Percentiles rank a stretch among this genome's conserved stretches.
phyloP scores from a whole-genome alignment of 2,797 vertebrate species.

The Sitta carolinensis region DNA sequence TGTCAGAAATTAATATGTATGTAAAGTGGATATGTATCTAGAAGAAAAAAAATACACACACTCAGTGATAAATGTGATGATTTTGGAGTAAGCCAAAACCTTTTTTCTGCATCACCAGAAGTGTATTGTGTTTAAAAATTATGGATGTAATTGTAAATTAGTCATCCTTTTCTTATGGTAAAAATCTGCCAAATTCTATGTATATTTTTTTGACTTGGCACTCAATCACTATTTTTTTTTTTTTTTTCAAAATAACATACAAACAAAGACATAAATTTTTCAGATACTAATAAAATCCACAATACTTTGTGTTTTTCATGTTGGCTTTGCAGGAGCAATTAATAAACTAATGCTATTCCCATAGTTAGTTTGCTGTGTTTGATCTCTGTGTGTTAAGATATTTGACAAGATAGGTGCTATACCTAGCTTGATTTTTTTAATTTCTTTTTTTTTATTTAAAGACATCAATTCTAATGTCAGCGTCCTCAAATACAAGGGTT shows the following conservation, averaged over 20 bases:
- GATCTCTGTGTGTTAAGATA: constrained; percentile 41
- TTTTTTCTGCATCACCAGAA: neutral
- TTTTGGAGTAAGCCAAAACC: neutral
- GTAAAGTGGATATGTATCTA: neutral
- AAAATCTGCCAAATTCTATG: constrained; percentile 1
- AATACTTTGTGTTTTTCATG: neutral
- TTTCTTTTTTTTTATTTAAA: constrained; percentile 30
- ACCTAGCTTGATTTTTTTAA: neutral
- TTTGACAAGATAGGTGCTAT: constrained; percentile 34
- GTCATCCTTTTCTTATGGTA: neutral
- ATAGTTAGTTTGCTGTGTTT: constrained; percentile 19
- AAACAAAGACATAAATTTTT: constrained; percentile 10
- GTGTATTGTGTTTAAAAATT: neutral
- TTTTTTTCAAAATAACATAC: neutral
- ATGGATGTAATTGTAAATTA: neutral
- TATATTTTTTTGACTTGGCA: neutral
- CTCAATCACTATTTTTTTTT: neutral
- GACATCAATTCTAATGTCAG: constrained; percentile 22
- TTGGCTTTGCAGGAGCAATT: constrained; percentile 27
- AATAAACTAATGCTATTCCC: constrained; percentile 35
- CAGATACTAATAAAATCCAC: constrained; percentile 4
- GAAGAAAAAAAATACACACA: neutral
- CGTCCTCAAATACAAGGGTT: neutral
- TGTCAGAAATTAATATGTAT: neutral
- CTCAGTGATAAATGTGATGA: neutral